Conservation (phyloP, 2,113 vertebrate species). For the Ahaetulla prasina region DNA sequence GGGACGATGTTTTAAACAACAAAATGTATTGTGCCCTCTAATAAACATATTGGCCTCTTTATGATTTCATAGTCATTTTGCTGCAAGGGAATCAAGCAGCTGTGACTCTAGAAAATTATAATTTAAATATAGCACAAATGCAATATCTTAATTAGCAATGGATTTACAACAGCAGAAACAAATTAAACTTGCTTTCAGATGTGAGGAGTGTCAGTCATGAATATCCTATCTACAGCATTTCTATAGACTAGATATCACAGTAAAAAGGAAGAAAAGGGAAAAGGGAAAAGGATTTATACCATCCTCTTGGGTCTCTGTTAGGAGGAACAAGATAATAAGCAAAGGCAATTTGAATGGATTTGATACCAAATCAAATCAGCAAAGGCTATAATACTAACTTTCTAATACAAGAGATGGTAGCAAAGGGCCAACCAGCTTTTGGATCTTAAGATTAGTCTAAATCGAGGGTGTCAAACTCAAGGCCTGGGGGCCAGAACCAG, state of each 20-base stretch:
- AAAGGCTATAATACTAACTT: constrained; percentile 54
- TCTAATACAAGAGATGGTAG: constrained; percentile 53
- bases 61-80: not conserved
- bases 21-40: not conserved
- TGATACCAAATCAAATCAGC: constrained; percentile 41
- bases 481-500: no score
- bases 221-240: not conserved
- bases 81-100: not conserved
- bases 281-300: not conserved
- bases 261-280: not conserved
- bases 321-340: constrained; percentile 35
- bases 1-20: not conserved
- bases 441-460: constrained; percentile 43
- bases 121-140: not conserved
- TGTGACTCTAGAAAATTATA: not conserved
- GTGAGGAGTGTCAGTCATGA: not conserved
- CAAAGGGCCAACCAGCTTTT: constrained; percentile 49
- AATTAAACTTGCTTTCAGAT: not conserved
- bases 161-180: not conserved
- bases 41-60: not conserved
- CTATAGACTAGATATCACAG: not conserved
- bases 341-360: constrained; percentile 52
- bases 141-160: not conserved
- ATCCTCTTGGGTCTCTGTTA: constrained; percentile 15
- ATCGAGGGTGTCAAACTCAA: no score